A percentile compares a stretch with the other conserved stretches of the same genome.
These are phyloP conservation scores for Halictus rubicundus DNA, from an alignment of 1,140 invertebrate species.

Conservation along the genomic window DNA sequence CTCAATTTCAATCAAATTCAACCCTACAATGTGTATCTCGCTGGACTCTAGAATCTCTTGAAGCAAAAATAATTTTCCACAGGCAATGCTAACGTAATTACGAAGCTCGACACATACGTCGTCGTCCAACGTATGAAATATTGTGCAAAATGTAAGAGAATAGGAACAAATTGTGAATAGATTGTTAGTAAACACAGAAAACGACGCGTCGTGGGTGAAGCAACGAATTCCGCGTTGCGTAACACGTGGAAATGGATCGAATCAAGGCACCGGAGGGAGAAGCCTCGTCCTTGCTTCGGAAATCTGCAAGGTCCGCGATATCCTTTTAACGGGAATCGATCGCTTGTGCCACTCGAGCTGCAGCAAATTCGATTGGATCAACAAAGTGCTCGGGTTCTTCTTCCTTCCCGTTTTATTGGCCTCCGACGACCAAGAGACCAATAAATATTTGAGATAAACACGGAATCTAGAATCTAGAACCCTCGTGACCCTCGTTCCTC, in stretches of 20 bases:
- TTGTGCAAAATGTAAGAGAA: too few relatives aligned
- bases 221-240: neutral
- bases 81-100: too few relatives aligned
- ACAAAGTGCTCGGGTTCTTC: constrained; percentile 30
- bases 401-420: neutral
- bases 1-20: too few relatives aligned
- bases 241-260: neutral
- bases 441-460: constrained; percentile 21
- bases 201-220: too few relatives aligned
- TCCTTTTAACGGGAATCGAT: constrained; percentile 36
- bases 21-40: too few relatives aligned
- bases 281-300: constrained; percentile 18
- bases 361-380: constrained; percentile 37
- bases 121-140: too few relatives aligned
- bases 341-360: constrained; percentile 13
- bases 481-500: neutral
- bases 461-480: neutral
- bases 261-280: neutral
- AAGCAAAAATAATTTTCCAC: too few relatives aligned
- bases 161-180: too few relatives aligned
- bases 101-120: too few relatives aligned
- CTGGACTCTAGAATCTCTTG: too few relatives aligned
- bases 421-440: neutral
- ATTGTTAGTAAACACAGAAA: too few relatives aligned
- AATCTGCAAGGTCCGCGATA: constrained; percentile 37